phyloP scores from a whole-genome alignment of 2,797 vertebrate species.

The Clarias platycephalus region DNA sequence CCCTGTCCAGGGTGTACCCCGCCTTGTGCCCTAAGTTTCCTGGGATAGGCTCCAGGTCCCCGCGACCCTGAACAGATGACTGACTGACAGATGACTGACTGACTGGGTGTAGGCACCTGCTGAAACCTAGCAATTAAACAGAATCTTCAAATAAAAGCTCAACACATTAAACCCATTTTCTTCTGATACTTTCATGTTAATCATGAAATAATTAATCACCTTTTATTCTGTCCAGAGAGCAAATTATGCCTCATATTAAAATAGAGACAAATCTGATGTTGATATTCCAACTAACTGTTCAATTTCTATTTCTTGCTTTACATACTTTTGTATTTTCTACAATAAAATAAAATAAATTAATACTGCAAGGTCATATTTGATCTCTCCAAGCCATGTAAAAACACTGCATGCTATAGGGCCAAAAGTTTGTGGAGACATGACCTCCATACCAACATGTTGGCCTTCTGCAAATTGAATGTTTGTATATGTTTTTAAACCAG shows the following conservation, averaged over 20 bases:
- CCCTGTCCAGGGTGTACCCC: too few species aligned
- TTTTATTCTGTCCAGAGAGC: slow-evolving; percentile 51
- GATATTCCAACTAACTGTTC: slow-evolving; percentile 20
- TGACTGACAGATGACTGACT: too few species aligned
- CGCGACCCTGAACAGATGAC: too few species aligned
- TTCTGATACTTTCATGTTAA: slow-evolving; percentile 55
- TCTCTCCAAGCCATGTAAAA: neutral
- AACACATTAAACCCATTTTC: slow-evolving; percentile 11
- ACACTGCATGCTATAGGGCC: neutral
- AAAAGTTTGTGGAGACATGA: neutral
- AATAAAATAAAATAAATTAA: too few species aligned
- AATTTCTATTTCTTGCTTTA: slow-evolving; percentile 10
- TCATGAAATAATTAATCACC: slow-evolving; percentile 41
- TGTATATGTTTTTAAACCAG: neutral
- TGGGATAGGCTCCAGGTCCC: too few species aligned
- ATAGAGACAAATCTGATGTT: slow-evolving; percentile 35
- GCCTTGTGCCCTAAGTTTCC: too few species aligned
- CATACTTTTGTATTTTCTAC: slow-evolving; percentile 15
- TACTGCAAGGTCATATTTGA: neutral
- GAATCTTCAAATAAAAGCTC: slow-evolving; percentile 50
- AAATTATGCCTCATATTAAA: slow-evolving; percentile 53
- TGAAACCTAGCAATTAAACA: slow-evolving; percentile 38
- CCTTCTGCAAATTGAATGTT: neutral
- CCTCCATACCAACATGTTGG: neutral
- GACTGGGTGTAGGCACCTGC: slow-evolving; percentile 16